Conservation (phyloP, 2,113 vertebrate species). For the Ardeotis arabs region DNA sequence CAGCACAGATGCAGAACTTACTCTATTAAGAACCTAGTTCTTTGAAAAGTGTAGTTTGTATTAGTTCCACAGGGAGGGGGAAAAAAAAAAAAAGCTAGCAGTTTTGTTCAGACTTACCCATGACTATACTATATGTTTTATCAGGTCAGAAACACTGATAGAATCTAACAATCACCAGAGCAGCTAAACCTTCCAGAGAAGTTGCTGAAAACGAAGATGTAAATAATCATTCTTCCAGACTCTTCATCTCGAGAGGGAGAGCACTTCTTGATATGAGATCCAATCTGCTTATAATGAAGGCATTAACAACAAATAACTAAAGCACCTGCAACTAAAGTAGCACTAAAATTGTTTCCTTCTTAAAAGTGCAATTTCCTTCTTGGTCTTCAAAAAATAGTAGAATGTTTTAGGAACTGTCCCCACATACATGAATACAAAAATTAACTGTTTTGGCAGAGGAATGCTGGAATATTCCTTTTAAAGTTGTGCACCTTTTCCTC, state of each 20-base stretch:
- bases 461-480: not conserved
- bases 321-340: not conserved
- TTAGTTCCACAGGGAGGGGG: not conserved
- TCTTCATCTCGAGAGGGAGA: not conserved
- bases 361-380: not conserved
- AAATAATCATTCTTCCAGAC: not conserved
- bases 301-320: not conserved
- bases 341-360: not conserved
- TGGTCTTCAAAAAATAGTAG: not conserved
- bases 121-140: not conserved
- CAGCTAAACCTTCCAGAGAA: not conserved
- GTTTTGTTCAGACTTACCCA: not conserved
- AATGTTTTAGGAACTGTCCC: not conserved
- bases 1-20: not conserved
- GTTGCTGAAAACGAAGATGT: not conserved
- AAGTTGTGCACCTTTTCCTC: not conserved
- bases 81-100: not conserved
- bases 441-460: not conserved
- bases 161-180: not conserved
- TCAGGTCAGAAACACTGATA: not conserved
- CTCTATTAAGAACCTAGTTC: not conserved
- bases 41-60: not conserved
- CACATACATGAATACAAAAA: not conserved
- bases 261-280: not conserved
- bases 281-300: not conserved